A percentile compares a stretch with the other conserved stretches of the same genome.
phyloP scores from a whole-genome alignment of 2,888 invertebrate species.

The Diadromus collaris region DNA sequence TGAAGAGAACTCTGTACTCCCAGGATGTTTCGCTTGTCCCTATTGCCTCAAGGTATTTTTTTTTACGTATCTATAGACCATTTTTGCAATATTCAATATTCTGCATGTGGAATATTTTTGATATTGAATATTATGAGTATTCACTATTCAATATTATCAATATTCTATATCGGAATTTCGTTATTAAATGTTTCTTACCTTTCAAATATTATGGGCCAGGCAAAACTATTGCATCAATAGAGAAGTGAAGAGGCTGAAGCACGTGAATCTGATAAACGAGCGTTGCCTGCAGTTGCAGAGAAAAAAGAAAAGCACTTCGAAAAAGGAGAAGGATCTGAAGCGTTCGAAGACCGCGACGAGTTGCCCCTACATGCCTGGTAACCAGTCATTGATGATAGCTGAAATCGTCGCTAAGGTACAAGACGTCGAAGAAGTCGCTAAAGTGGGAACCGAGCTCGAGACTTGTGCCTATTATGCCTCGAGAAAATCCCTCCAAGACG shows the following conservation, averaged over 20 bases:
- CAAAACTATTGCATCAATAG: slow-evolving; percentile 96
- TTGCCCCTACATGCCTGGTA: slow-evolving; percentile 84
- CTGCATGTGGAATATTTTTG: too few relatives aligned
- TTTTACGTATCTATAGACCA: neutral
- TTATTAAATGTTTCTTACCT: slow-evolving; percentile 38
- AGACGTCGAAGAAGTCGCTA: slow-evolving; percentile 94
- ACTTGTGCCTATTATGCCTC: slow-evolving; percentile 98
- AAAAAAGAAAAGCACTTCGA: slow-evolving; percentile 82
- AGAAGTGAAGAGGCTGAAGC: slow-evolving; percentile 87
- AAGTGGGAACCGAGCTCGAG: slow-evolving; percentile 84
- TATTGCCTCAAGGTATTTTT: slow-evolving; percentile 88
- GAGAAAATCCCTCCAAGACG: slow-evolving; percentile 89
- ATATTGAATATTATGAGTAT: neutral
- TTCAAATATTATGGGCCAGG: slow-evolving; percentile 59
- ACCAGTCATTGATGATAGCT: slow-evolving; percentile 84
- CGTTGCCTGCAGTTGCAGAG: slow-evolving; percentile 92
- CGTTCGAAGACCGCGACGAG: slow-evolving; percentile 83
- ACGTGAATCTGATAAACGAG: slow-evolving; percentile 93
- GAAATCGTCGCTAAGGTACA: slow-evolving; percentile 86
- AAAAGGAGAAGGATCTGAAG: slow-evolving; percentile 85
- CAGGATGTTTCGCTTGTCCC: slow-evolving; percentile 88
- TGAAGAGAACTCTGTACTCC: slow-evolving; percentile 90
- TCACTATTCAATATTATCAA: neutral
- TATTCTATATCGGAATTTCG: neutral
- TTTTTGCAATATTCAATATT: neutral